Base-by-base conservation (phyloP, 2,797 vertebrate species). In the Setipinna tenuifilis region DNA sequence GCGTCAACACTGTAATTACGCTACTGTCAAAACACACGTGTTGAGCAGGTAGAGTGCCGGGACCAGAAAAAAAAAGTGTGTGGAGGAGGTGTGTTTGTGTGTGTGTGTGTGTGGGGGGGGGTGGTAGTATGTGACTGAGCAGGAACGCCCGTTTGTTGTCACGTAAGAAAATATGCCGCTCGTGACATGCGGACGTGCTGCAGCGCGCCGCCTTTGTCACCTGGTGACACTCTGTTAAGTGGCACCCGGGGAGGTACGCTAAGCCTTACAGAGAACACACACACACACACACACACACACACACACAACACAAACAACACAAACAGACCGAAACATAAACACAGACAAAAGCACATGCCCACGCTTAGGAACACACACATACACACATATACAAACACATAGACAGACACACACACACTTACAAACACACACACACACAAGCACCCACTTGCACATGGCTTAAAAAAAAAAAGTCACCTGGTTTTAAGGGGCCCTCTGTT, bases 161-260 rank as follows among this genome's bases (percentile, higher is more conserved):
- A 54, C 50, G 50, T 54, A 54, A 54, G 50, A 7, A 54, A 54
- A 54, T 9, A 9, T 54, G 9, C 50, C 50, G 7, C 50, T 14
- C 50, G 50, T 14, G 50, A 54, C 14, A 54, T 54, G 1, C 50
- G 50, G 50, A 54, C 50, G 50, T 54, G 50, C 50, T 7, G 14
- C 50, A 54, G 50, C 50, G 9, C 7, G 50, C 14, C 1, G 50
- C 50, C 50, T 3, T 54, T 54, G 50, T 54, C 50, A 54, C 50
- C 50, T 54, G 50, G 50, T 54, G 50, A 7, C 50, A 14, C 9
- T 54, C 9, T 54, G n/a, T 54, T 54, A 54, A 54, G 50, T 54
- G 50, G 50, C 88, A 88, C 92, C 93, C 89, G 86, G 90, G 92
- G 88, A 87, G 92, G 95, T 95, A 94, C 88, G 88, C 87, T 93